Evolutionary conservation across 2,888 invertebrate species (phyloP).

Genomic region (Diarsia brunnea): DNA sequence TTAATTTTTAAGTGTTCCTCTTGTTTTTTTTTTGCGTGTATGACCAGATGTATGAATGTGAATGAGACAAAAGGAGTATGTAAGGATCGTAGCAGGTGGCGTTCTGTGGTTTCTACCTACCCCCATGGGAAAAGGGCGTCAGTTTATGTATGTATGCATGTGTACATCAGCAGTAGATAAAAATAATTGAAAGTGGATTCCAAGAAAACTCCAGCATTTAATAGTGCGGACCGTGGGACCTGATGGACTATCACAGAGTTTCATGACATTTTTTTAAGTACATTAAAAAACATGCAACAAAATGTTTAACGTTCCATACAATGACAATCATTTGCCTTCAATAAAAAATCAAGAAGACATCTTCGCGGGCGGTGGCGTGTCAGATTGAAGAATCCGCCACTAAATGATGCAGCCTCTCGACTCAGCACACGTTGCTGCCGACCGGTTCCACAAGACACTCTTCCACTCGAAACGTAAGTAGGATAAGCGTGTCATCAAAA

Average conservation of each 20-base stretch:
- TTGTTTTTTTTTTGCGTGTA: too few relatives aligned
- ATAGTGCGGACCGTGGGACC: neutral
- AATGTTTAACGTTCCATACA: constrained; percentile 4
- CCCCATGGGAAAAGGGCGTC: too few relatives aligned
- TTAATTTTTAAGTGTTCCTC: too few relatives aligned
- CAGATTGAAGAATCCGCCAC: constrained; percentile 75
- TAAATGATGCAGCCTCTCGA: constrained; percentile 75
- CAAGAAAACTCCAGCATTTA: neutral
- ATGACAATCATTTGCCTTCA: constrained; percentile 26
- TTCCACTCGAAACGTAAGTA: constrained; percentile 69
- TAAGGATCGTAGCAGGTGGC: too few relatives aligned
- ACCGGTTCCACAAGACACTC: constrained; percentile 76
- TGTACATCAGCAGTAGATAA: constrained; percentile 3
- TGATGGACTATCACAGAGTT: neutral
- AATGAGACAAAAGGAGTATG: too few relatives aligned
- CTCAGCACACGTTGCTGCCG: constrained; percentile 57
- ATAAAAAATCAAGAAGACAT: constrained; percentile 51
- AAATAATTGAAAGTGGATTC: constrained; percentile 22
- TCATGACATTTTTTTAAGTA: neutral
- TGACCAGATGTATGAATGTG: too few relatives aligned
- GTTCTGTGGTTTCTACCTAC: too few relatives aligned
- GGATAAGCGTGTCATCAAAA: constrained; percentile 72
- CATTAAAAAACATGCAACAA: neutral
- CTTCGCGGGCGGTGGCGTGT: constrained; percentile 76
- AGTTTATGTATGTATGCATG: too few relatives aligned